Evolutionary conservation across 1,140 invertebrate species (phyloP), one percentile per base, ranked within the genome.

Genomic region (Megathymus violae): DNA sequence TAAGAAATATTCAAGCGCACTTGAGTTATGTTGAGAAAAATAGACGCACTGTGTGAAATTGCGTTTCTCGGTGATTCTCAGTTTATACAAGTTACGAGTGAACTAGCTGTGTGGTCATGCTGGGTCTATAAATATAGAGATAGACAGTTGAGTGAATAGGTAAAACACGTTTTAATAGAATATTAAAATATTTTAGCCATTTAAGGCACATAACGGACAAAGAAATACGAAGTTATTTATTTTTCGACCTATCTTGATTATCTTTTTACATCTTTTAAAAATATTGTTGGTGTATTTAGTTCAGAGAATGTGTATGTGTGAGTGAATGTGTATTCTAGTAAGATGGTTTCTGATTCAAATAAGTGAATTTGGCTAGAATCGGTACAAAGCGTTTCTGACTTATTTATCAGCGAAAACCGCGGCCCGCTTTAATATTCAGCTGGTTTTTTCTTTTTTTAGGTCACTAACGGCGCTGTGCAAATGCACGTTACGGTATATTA

Each of bases 11-110:
- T 48, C 56, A 48, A 48, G 56, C 56, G 56, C 56, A 59, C 56
- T 59, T 59, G 56, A 59, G 56, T 59, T 59, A 59, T 59, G 56
- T 59, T 48, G 56, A 59, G 56, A 59, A 59, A 59, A 59, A 59
- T 59, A 59, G 56, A 59, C 56, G 16, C 56, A 59, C 15, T 59
- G 56, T 59, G 56, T 59, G 56, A 59, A 59, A 47, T 31, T 59
- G 27, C 41, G 16, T 22, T 47, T 15, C n/a, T 47, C 34, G 7
- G 19, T 13, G 13, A 17, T 46, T 22, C 43, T 47, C 27, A 10
- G n/a, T 47, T 27, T 36, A 36, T 36, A 36, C 34, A 36, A 36
- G 10, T 36, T 36, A 36, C 11, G n/a, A 27, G 5, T 27, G n/a
- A 5, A 47, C 17, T 46, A 11, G 43, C 43, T 4, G 16, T 46